Conservation (phyloP, 1,140 invertebrate genomes). For the Bombus waltoni region DNA sequence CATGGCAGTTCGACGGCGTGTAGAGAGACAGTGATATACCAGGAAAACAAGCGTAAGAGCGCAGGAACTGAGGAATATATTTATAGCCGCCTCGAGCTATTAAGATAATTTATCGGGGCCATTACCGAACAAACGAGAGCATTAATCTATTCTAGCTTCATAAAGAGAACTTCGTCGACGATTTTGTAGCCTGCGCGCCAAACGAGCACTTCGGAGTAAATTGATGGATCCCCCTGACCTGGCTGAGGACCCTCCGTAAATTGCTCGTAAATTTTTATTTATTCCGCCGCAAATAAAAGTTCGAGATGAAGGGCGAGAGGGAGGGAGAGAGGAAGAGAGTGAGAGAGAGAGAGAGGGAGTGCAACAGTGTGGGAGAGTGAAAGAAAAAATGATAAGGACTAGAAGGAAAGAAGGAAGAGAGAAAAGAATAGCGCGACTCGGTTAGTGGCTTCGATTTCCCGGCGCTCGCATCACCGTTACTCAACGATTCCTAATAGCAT, state of each 20-base stretch:
- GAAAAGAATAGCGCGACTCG: background rate
- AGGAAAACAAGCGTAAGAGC: slow-evolving; percentile 75
- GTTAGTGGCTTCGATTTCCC: slow-evolving; percentile 38
- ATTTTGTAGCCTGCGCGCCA: slow-evolving; percentile 80
- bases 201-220: slow-evolving; percentile 79
- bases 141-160: slow-evolving; percentile 82
- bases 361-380: background rate
- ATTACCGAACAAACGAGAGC: slow-evolving; percentile 82
- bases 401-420: background rate
- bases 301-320: slow-evolving; percentile 25
- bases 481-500: slow-evolving; percentile 55
- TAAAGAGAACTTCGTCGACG: slow-evolving; percentile 81
- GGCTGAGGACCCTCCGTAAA: slow-evolving; percentile 69
- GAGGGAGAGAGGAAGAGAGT: background rate
- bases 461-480: slow-evolving; percentile 24
- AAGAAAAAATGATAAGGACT: slow-evolving; percentile 5
- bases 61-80: slow-evolving; percentile 78
- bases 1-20: slow-evolving; percentile 63
- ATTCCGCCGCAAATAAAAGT: slow-evolving; percentile 70
- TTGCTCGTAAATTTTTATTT: slow-evolving; percentile 76
- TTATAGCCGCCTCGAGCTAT: slow-evolving; percentile 80
- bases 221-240: slow-evolving; percentile 74
- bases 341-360: background rate
- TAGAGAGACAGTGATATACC: slow-evolving; percentile 63
- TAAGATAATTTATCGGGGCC: slow-evolving; percentile 82